Base-by-base conservation (phyloP, 2,113 vertebrate species). In the Heterotis niloticus region DNA sequence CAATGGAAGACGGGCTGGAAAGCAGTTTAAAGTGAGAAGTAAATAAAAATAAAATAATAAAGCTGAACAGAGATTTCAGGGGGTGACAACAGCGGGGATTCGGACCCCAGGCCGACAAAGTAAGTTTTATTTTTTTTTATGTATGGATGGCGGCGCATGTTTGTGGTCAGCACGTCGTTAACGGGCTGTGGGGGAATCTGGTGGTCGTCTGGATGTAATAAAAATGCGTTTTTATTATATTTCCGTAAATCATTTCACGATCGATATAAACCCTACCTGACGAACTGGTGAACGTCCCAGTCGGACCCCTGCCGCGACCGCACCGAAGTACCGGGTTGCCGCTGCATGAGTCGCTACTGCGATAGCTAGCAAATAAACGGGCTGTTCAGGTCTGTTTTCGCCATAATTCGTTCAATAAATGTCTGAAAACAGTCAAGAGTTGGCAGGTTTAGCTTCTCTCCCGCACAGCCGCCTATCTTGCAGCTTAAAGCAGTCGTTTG, bases 321-420 rank as follows among this genome's bases (percentile, higher is more conserved):
- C 34, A n/a, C n/a, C 80, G 77, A 62, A 87, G 88, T 91, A 88
- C 84, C 20, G 23, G n/a, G n/a, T 23, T 18, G 20, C 69, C 44
- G 14, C 34, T 23, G 28, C 10, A 23, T 24, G n/a, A 11, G 11
- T 74, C 26, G 7, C 23, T 28, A 28, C 52, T 23, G 26, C n/a
- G n/a, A 74, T 59, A 26, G 26, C 23, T 23, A 16, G 13, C 23
- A 57, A 17, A 51, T 11, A 44, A 44, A 44, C 34, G 3, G 7
- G 34, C 34, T 4, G 34, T 7, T 44, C 34, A 44, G 7, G 34
- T 44, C 7, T 44, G 3, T 44, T 44, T 44, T 44, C 2, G n/a
- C n/a, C n/a, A 44, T 7, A 44, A 44, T 2, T 44, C 34, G 34
- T 44, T 44, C 7, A 44, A 44, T 44, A 44, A 44, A 44, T 44